phyloP scores from a whole-genome alignment of 2,113 vertebrate species.

The Corythornis vintsioides region DNA sequence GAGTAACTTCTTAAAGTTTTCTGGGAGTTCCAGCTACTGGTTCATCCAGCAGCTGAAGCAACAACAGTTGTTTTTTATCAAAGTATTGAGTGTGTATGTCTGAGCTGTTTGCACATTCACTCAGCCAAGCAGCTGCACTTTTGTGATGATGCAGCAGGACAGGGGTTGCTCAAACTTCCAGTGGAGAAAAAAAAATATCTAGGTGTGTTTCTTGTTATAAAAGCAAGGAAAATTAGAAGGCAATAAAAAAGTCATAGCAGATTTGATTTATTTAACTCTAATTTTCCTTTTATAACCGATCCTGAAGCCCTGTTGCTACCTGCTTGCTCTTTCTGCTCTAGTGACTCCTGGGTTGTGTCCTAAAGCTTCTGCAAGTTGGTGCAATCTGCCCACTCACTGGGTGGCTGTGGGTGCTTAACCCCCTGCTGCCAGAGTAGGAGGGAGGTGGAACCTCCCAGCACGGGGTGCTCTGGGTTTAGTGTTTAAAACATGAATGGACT shows the following conservation, averaged over 20 bases:
- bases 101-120: neutral
- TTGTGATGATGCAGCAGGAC: neutral
- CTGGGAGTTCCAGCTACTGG: neutral
- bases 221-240: neutral
- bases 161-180: neutral
- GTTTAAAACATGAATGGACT: neutral
- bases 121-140: neutral
- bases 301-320: neutral
- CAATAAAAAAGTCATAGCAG: neutral
- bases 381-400: neutral
- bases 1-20: neutral
- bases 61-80: neutral
- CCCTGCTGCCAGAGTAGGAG: neutral
- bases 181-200: neutral
- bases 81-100: neutral
- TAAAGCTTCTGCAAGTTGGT: neutral
- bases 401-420: neutral
- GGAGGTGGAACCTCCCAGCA: no score
- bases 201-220: neutral
- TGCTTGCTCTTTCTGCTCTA: neutral
- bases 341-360: neutral
- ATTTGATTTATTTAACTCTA: neutral
- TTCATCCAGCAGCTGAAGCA: neutral
- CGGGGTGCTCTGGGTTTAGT: neutral
- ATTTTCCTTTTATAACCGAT: neutral